These are phyloP conservation scores for Orchesellides sinensis DNA, from an alignment of 2,888 invertebrate genomes.

Conservation along the genomic window DNA sequence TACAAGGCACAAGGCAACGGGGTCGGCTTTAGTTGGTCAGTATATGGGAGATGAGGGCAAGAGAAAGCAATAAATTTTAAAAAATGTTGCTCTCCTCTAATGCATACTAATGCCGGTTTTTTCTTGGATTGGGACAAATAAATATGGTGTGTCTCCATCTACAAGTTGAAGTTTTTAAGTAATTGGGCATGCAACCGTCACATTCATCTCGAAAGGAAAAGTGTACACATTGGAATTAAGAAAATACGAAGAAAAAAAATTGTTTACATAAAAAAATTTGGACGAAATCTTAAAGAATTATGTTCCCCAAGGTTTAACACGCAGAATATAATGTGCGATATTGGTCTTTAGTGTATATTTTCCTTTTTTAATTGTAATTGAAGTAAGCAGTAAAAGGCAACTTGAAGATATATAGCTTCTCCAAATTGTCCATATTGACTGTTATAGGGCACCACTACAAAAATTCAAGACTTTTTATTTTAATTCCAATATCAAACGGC, in stretches of 20 bases:
- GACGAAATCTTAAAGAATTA: background rate
- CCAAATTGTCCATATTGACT: background rate
- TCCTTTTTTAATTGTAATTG: background rate
- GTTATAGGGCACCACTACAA: background rate
- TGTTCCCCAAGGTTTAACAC: no score
- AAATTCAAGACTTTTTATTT: background rate
- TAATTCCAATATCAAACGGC: background rate
- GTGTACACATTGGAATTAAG: background rate
- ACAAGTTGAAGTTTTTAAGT: background rate
- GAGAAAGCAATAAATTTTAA: conserved; percentile 41
- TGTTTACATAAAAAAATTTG: conserved; percentile 1
- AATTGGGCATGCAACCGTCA: conserved; percentile 29
- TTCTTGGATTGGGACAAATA: conserved; percentile 1
- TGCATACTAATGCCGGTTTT: conserved; percentile 48
- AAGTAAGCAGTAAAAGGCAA: background rate
- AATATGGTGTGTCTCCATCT: background rate
- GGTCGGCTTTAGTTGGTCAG: conserved; percentile 6
- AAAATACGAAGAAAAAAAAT: background rate
- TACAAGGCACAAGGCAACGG: background rate
- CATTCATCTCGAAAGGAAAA: conserved; percentile 15
- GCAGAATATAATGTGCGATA: no score
- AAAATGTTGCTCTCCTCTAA: conserved; percentile 43
- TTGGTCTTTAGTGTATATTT: no score
- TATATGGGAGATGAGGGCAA: background rate
- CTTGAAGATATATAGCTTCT: background rate